Percentiles rank a stretch among this genome's conserved stretches.
These are phyloP conservation scores for Neria commutata DNA, from an alignment of 2,888 invertebrate species.

Conservation along the genomic window DNA sequence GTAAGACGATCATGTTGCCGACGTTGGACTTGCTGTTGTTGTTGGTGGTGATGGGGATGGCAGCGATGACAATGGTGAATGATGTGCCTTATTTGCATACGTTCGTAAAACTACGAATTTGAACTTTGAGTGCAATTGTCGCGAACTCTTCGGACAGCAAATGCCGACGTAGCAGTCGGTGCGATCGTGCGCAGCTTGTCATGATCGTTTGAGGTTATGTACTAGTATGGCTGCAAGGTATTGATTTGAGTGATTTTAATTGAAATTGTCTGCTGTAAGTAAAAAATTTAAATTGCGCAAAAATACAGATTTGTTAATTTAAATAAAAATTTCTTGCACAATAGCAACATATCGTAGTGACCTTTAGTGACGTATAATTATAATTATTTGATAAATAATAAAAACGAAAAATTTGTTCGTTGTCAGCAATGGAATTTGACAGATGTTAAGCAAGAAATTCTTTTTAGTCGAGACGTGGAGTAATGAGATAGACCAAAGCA, in stretches of 20 bases:
- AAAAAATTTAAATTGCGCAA: neutral
- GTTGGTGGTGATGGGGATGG: neutral
- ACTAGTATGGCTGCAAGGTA: neutral
- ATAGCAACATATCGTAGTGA: too few species aligned
- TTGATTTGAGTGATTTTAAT: neutral
- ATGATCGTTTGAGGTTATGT: slow-evolving; percentile 7
- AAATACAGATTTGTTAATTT: too few species aligned
- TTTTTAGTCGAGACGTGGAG: too few species aligned
- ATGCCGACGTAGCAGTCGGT: neutral
- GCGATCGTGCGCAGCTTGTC: slow-evolving; percentile 10
- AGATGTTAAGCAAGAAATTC: too few species aligned
- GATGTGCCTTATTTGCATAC: slow-evolving; percentile 9
- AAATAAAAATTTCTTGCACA: too few species aligned
- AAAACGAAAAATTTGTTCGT: too few species aligned
- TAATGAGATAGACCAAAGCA: too few species aligned
- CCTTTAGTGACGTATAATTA: too few species aligned
- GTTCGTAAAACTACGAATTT: slow-evolving; percentile 5
- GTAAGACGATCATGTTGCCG: too few species aligned
- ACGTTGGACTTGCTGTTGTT: too few species aligned
- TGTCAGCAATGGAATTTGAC: too few species aligned
- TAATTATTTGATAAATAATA: too few species aligned
- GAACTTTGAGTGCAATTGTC: slow-evolving; percentile 8
- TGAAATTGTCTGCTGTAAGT: neutral
- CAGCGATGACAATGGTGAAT: neutral
- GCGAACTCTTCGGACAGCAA: neutral